A percentile compares a stretch with the other conserved stretches of the same genome.
Evolutionary conservation across 2,113 vertebrate species (phyloP).

Genomic region (Limanda limanda): DNA sequence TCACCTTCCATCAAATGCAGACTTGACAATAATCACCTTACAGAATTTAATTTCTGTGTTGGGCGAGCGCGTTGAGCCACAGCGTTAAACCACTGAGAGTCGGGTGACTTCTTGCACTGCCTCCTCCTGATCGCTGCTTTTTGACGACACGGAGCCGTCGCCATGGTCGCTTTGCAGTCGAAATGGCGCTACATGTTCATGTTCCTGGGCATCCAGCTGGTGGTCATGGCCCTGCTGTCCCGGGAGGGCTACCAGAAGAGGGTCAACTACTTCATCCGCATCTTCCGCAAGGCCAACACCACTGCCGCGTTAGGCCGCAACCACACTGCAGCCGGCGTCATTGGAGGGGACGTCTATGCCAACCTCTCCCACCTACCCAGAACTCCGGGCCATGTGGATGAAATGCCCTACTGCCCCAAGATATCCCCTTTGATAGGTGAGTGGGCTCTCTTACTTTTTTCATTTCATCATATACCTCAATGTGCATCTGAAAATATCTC

Average conservation of each 20-base stretch:
- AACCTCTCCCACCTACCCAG: slow-evolving; percentile 79
- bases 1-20: neutral
- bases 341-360: slow-evolving; percentile 76
- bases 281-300: slow-evolving; percentile 78
- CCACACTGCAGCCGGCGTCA: slow-evolving; percentile 30
- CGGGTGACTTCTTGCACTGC: neutral
- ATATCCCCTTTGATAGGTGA: slow-evolving; percentile 82
- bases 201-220: slow-evolving; percentile 85
- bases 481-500: too few species aligned
- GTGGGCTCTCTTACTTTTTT: slow-evolving; percentile 25
- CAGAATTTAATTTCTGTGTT: neutral
- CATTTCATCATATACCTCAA: too few species aligned
- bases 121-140: neutral
- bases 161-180: slow-evolving; percentile 76
- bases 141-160: slow-evolving; percentile 9
- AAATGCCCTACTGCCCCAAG: slow-evolving; percentile 80
- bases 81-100: neutral
- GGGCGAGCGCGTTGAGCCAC: neutral
- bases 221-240: slow-evolving; percentile 84
- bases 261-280: slow-evolving; percentile 82
- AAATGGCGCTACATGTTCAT: slow-evolving; percentile 83
- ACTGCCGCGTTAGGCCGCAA: slow-evolving; percentile 37
- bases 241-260: slow-evolving; percentile 80
- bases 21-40: slow-evolving; percentile 32
- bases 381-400: slow-evolving; percentile 50